Base-by-base conservation (phyloP, 2,113 vertebrate species). In the Dermatemys mawii region DNA sequence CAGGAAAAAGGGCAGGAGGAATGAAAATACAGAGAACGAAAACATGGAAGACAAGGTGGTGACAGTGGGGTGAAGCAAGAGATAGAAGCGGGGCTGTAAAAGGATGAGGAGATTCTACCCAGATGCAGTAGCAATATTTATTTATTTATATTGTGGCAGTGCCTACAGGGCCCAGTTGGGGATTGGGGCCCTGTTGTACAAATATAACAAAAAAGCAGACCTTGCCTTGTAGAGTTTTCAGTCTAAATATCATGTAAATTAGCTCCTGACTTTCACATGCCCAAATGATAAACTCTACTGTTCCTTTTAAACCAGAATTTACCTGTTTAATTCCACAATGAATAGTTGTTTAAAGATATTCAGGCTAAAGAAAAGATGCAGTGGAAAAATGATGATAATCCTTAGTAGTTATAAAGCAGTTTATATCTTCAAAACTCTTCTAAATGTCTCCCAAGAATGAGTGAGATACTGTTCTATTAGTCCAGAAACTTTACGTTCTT, bases 381-480 rank as follows among this genome's bases (percentile, higher is more conserved):
- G 78, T n/a, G 48, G 32, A 51, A 48, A n/a, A 46, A 22, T 38
- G 35, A 17, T 83, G 83, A 21, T 41, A 49, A 89, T 79, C 48
- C 83, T 22, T 50, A 13, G 49, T 26, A 51, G 63, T 38, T 50
- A 41, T 0, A 1, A 75, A 84, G 83, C 83, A 1, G 1, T 0
- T 29, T 50, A 5, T 87, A 0, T 0, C 0, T 1, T 84, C n/a
- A n/a, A 17, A 44, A 81, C 44, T 83, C 27, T 51, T 86, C 86
- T 22, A 70, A 35, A 3, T 29, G 91, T 53, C 53, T 92, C 75
- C 46, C 7, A 49, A 8, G 84, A 41, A 67, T 1, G 21, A 75
- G 79, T 0, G 2, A 63, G 32, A 2, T 48, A 41, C 81, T 75
- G 70, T 0, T 5, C 79, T 0, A 0, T 44, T 67, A 67, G 44